phyloP scores from a whole-genome alignment of 2,797 vertebrate species.

The Gymnocypris eckloni region DNA sequence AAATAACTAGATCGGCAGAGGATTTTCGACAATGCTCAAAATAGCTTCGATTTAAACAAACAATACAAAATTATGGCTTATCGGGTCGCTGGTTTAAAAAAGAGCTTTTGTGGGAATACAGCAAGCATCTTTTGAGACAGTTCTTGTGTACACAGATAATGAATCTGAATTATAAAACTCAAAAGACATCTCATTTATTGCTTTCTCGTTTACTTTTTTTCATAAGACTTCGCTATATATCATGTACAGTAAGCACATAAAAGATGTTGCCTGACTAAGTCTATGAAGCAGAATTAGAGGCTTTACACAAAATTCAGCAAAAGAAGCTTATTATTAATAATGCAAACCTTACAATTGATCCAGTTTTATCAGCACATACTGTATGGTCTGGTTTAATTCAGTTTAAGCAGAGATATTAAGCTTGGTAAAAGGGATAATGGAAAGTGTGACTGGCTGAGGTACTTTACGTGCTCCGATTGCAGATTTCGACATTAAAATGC shows the following conservation, averaged over 20 bases:
- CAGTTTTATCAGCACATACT: conserved; percentile 8
- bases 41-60: conserved; percentile 39
- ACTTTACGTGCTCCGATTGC: neutral
- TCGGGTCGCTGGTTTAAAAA: conserved; percentile 26
- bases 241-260: neutral
- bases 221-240: conserved; percentile 22
- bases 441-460: conserved; percentile 8
- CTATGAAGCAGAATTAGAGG: conserved; percentile 16
- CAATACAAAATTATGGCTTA: conserved; percentile 56
- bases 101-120: conserved; percentile 54
- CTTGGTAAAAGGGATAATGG: conserved; percentile 9
- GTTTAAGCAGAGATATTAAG: neutral
- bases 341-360: neutral
- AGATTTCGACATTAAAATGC: neutral
- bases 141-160: conserved; percentile 23
- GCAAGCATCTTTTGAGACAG: conserved; percentile 56
- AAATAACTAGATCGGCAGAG: conserved; percentile 31
- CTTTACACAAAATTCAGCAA: conserved; percentile 21
- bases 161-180: conserved; percentile 16
- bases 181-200: conserved; percentile 32
- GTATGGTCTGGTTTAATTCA: neutral
- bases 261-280: neutral
- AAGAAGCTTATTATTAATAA: conserved; percentile 24
- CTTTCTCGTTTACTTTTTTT: neutral
- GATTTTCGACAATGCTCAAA: conserved; percentile 20